Percentiles rank a stretch among this genome's conserved stretches.
Evolutionary conservation across 2,888 invertebrate genomes (phyloP).

Genomic region (Xestia c-nigrum): DNA sequence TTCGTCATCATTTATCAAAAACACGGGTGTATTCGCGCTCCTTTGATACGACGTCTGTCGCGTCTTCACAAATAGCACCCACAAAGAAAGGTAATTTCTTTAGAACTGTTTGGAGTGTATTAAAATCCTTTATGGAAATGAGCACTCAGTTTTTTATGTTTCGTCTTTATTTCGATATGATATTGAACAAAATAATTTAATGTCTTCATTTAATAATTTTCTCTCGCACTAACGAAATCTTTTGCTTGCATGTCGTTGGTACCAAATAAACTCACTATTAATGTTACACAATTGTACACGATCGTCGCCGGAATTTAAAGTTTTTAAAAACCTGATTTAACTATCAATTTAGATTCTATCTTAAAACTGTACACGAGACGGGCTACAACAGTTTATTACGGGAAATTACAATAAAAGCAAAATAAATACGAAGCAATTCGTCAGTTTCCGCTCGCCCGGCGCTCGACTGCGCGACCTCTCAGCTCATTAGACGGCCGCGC

Average conservation of each 20-base stretch:
- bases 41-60: conserved; percentile 70
- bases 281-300: neutral
- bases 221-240: neutral
- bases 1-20: conserved; percentile 74
- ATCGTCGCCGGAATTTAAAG: no score
- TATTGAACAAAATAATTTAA: conserved; percentile 16
- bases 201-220: conserved; percentile 24
- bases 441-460: neutral
- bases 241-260: neutral
- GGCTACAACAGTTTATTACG: conserved; percentile 13
- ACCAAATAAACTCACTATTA: neutral
- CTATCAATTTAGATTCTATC: neutral
- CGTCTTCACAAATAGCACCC: conserved; percentile 61
- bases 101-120: conserved; percentile 67
- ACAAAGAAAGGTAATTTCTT: conserved; percentile 75
- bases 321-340: neutral
- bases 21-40: conserved; percentile 65
- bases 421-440: conserved; percentile 22
- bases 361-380: neutral
- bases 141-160: conserved; percentile 57
- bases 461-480: conserved; percentile 9
- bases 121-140: conserved; percentile 69
- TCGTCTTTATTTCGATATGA: conserved; percentile 20
- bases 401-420: conserved; percentile 30
- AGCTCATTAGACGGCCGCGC: conserved; percentile 47